phyloP scores from a whole-genome alignment of 2,888 invertebrate genomes.

The Drosophila dives region DNA sequence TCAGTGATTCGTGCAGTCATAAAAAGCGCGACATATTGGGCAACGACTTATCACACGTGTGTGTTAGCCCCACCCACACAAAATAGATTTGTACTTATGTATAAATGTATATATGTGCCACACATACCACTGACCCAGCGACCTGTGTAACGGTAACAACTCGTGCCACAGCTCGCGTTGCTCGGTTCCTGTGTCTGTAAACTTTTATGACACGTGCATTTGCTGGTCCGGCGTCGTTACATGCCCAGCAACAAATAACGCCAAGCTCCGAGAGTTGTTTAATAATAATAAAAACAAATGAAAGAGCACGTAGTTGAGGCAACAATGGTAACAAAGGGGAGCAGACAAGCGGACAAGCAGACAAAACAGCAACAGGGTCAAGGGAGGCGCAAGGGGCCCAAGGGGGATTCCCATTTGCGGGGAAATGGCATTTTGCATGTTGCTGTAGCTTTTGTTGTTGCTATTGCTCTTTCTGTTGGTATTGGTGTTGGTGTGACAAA shows the following conservation, averaged over 20 bases:
- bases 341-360: background rate
- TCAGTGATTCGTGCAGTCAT: slow-evolving; percentile 77
- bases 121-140: slow-evolving; percentile 55
- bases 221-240: slow-evolving; percentile 43
- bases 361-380: slow-evolving; percentile 11
- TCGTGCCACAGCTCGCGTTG: slow-evolving; percentile 45
- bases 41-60: slow-evolving; percentile 76
- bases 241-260: slow-evolving; percentile 65
- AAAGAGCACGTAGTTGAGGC: slow-evolving; percentile 76
- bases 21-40: slow-evolving; percentile 78
- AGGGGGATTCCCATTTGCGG: slow-evolving; percentile 44
- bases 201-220: slow-evolving; percentile 77
- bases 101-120: slow-evolving; percentile 1
- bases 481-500: slow-evolving; percentile 70
- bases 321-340: slow-evolving; percentile 52
- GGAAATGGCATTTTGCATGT: slow-evolving; percentile 75
- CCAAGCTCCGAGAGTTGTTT: slow-evolving; percentile 70
- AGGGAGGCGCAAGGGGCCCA: slow-evolving; percentile 4
- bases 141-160: slow-evolving; percentile 60
- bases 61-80: slow-evolving; percentile 23
- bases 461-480: slow-evolving; percentile 25
- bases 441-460: slow-evolving; percentile 33
- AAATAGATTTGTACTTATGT: background rate
- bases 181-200: slow-evolving; percentile 65
- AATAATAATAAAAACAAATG: slow-evolving; percentile 81